Evolutionary conservation across 1,140 invertebrate genomes (phyloP).

Genomic region (Apis laboriosa): DNA sequence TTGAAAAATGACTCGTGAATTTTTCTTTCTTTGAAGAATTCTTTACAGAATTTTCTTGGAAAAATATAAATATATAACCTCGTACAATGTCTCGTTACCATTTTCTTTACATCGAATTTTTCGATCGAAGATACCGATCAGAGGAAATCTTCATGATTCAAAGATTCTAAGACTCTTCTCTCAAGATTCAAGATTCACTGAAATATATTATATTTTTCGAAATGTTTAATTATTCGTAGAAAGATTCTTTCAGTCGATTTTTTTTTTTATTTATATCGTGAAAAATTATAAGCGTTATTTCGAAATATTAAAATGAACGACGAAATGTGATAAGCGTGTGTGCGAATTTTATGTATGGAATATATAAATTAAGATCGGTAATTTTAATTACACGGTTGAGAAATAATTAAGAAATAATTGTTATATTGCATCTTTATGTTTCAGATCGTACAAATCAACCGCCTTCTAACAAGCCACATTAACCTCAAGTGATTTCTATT

Average conservation of each 20-base stretch:
- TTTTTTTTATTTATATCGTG: not conserved
- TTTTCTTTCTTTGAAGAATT: no score
- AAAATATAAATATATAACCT: no score
- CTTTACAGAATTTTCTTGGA: no score
- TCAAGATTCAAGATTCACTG: no score
- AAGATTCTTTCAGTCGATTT: not conserved
- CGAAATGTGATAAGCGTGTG: not conserved
- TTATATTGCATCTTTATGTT: conserved; percentile 66
- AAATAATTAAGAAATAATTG: not conserved
- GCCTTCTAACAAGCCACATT: conserved; percentile 82
- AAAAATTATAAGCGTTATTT: not conserved
- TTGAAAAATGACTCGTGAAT: no score
- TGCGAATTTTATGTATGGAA: not conserved
- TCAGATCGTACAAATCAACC: conserved; percentile 82
- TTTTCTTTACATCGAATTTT: no score
- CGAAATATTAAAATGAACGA: not conserved
- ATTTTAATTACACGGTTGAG: no score
- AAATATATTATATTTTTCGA: not conserved
- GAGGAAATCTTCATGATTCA: no score
- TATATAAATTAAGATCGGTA: no score
- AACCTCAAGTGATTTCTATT: conserved; percentile 83
- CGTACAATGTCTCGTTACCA: no score
- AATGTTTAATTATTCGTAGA: not conserved
- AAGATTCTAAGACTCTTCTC: no score
- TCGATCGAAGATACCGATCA: no score